phyloP scores from a whole-genome alignment of 2,888 invertebrate species.

The Hedya salicella region DNA sequence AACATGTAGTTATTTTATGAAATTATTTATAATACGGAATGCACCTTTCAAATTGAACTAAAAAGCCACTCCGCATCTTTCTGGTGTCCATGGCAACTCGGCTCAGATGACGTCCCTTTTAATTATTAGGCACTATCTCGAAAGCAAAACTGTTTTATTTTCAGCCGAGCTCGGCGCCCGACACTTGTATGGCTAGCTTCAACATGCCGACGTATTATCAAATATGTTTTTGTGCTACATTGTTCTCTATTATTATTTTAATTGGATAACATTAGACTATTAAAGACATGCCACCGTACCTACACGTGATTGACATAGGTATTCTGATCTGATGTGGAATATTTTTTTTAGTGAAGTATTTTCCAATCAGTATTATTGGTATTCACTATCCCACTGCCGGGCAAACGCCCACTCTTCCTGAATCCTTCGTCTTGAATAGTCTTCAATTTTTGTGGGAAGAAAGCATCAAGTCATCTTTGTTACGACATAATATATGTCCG shows the following conservation, averaged over 20 bases:
- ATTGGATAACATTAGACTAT: conserved; percentile 38
- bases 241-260: conserved; percentile 41
- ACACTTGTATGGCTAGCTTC: conserved; percentile 28
- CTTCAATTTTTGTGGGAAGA: too few relatives aligned
- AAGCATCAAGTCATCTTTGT: too few relatives aligned
- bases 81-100: conserved; percentile 44
- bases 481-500: too few relatives aligned
- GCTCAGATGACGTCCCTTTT: conserved; percentile 52
- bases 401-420: too few relatives aligned
- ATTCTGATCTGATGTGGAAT: conserved; percentile 7
- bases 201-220: conserved; percentile 22
- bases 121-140: conserved; percentile 50
- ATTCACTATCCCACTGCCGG: too few relatives aligned
- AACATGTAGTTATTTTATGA: too few relatives aligned
- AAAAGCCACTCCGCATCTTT: conserved; percentile 14
- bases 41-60: too few relatives aligned
- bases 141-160: conserved; percentile 44
- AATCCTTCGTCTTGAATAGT: too few relatives aligned
- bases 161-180: conserved; percentile 36
- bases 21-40: too few relatives aligned
- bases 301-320: conserved; percentile 38
- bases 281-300: conserved; percentile 37
- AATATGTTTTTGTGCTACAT: conserved; percentile 31
- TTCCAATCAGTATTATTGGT: too few relatives aligned
- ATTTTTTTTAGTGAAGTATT: too few relatives aligned